Percentiles rank a stretch among this genome's conserved stretches.
These are phyloP conservation scores for Drosophila kurseongensis DNA, from an alignment of 1,140 invertebrate genomes.

Conservation along the genomic window DNA sequence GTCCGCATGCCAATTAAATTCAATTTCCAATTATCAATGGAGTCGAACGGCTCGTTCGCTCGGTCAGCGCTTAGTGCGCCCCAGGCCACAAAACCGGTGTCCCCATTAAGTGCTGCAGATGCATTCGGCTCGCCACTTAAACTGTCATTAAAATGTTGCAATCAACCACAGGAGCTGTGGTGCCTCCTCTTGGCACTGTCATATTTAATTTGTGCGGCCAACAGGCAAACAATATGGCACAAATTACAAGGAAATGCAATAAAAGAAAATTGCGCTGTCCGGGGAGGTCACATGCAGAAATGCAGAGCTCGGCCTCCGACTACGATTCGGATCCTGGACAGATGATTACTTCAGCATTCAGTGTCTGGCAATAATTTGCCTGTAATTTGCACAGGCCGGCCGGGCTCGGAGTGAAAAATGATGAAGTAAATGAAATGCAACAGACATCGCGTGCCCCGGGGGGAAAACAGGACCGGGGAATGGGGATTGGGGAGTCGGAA, in stretches of 20 bases:
- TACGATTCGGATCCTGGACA: conserved; percentile 13
- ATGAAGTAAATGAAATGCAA: conserved; percentile 79
- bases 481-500: no score
- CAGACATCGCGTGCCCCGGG: conserved; percentile 56
- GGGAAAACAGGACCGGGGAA: neutral
- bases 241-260: conserved; percentile 80
- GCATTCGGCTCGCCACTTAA: conserved; percentile 68
- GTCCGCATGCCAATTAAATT: conserved; percentile 31
- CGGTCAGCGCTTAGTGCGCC: conserved; percentile 13
- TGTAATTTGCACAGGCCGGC: conserved; percentile 59
- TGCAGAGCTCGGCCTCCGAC: neutral
- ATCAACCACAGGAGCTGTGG: conserved; percentile 64
- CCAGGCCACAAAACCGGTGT: conserved; percentile 14
- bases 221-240: conserved; percentile 74
- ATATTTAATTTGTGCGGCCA: conserved; percentile 74
- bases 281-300: conserved; percentile 11
- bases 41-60: neutral
- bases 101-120: conserved; percentile 55
- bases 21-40: conserved; percentile 39
- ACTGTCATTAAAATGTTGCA: conserved; percentile 79
- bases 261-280: conserved; percentile 49
- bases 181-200: conserved; percentile 21
- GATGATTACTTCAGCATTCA: conserved; percentile 75
- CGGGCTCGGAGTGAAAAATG: conserved; percentile 55
- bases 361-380: conserved; percentile 75